A percentile compares a stretch with the other conserved stretches of the same genome.
Evolutionary conservation across 1,140 invertebrate genomes (phyloP).

Genomic region (Sarcophaga peregrina): DNA sequence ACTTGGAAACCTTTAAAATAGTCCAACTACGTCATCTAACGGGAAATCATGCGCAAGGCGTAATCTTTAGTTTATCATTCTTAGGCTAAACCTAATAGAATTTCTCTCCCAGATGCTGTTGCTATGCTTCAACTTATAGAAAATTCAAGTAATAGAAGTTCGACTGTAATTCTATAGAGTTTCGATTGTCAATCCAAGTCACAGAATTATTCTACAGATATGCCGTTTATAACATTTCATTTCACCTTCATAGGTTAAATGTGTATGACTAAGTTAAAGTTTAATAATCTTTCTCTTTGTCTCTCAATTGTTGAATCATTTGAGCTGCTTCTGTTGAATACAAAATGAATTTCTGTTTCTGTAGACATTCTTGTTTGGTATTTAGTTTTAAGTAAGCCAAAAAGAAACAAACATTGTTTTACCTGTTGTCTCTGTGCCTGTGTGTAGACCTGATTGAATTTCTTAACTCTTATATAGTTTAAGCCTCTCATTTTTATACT

Average conservation of each 20-base stretch:
- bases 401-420: slow-evolving; percentile 19
- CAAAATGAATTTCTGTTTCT: neutral
- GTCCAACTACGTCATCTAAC: too few species aligned
- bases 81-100: too few species aligned
- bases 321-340: neutral
- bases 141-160: too few species aligned
- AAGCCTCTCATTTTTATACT: neutral
- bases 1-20: too few species aligned
- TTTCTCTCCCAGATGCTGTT: too few species aligned
- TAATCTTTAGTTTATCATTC: too few species aligned
- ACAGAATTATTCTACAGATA: too few species aligned
- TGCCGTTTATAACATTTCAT: too few species aligned
- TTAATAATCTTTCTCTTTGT: neutral
- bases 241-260: neutral
- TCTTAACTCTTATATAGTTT: neutral
- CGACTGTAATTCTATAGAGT: too few species aligned
- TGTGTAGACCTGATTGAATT: neutral
- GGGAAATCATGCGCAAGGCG: too few species aligned
- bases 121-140: too few species aligned
- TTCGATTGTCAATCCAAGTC: too few species aligned
- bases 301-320: neutral
- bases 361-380: neutral
- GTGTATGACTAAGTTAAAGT: neutral
- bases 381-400: neutral
- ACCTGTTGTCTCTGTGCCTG: neutral